Evolutionary conservation across 2,797 vertebrate species (phyloP).

Genomic region (Anguilla megastoma): DNA sequence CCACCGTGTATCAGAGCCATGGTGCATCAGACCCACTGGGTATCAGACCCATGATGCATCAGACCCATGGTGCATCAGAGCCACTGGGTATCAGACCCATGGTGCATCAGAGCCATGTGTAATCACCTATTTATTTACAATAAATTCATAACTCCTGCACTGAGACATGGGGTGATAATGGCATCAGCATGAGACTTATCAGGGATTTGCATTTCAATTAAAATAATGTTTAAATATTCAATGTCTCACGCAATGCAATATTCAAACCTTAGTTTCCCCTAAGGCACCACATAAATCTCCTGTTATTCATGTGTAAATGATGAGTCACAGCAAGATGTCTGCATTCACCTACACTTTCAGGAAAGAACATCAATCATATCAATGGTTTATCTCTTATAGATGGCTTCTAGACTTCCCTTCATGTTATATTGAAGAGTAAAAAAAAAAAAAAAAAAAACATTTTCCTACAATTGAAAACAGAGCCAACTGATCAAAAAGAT

Average conservation of each 20-base stretch:
- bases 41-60: no score
- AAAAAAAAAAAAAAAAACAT: neutral
- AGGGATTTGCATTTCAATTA: neutral
- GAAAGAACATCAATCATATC: neutral
- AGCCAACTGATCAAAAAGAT: neutral
- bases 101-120: no score
- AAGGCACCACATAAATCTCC: neutral
- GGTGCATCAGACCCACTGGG: no score
- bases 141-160: neutral
- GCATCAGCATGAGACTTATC: neutral
- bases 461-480: neutral
- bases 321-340: neutral
- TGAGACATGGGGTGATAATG: neutral
- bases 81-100: no score
- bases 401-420: neutral
- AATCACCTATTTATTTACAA: neutral
- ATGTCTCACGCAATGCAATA: neutral
- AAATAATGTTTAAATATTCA: neutral
- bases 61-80: no score
- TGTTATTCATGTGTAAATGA: neutral
- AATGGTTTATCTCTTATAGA: neutral
- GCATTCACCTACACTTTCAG: neutral
- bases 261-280: neutral
- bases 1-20: no score
- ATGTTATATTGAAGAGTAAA: neutral